Evolutionary conservation across 1,140 invertebrate genomes (phyloP), one percentile per base, ranked within the genome.

Genomic region (Episyrphus balteatus): DNA sequence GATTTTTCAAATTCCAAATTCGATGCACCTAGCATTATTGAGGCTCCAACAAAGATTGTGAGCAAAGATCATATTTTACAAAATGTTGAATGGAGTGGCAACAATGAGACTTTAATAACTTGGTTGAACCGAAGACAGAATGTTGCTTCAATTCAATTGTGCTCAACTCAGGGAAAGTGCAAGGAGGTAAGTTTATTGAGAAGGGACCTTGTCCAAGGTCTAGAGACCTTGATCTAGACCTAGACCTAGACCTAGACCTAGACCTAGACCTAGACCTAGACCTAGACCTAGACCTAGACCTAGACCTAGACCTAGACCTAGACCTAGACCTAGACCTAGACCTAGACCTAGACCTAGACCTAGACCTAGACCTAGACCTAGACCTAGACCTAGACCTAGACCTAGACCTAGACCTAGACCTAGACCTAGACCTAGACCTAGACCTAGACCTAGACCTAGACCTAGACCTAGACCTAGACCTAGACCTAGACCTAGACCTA

Each of bases 91-190:
- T 96, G 92, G 85, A 79, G 81, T 10, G 81, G 82, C 39, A 76
- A 83, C 33, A 67, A 76, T 13, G 74, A 82, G 30, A 58, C 92
- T 8, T 70, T 81, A 10, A 79, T 87, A 1, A 77, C 83, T 17
- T 94, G 91, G 88, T 76, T 91, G 67, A 92, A 92, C 57, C 74
- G 92, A 51, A 76, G 84, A 36, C 92, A 95, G 69, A 95, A 90
- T 63, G 59, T 74, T 7, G 59, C 63, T 47, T 70, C 74, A 40
- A 50, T 72, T 7, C 62, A 66, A 47, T 52, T 48, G 38, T 63
- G 60, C 49, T 54, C 36, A 7, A 33, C 55, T 14, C 11, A 18
- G 10, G 60, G 62, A 2, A 50, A 15, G 11, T 68, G 66, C 12
- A 40, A 6, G 0, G 58, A 64, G 44, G 62, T 51, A 31, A 47